Evolutionary conservation across 2,797 vertebrate genomes (phyloP).

Genomic region (Cuniculus paca): DNA sequence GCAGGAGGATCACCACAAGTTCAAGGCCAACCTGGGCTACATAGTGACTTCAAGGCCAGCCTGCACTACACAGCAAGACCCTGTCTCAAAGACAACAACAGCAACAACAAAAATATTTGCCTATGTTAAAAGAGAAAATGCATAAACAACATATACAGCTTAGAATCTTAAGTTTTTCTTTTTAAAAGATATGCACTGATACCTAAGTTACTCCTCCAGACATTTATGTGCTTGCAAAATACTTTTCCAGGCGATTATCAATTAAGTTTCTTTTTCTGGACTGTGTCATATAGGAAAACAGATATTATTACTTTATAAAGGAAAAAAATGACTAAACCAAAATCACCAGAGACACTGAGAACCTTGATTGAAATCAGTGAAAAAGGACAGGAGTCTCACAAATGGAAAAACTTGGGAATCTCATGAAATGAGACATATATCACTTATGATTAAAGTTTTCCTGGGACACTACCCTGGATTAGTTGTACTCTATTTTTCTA

Average conservation of each 20-base stretch:
- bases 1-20: neutral
- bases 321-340: neutral
- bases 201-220: slow-evolving; percentile 79
- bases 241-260: slow-evolving; percentile 69
- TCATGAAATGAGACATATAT: neutral
- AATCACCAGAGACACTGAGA: neutral
- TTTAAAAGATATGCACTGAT: slow-evolving; percentile 72
- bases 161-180: slow-evolving; percentile 75
- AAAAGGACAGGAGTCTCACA: neutral
- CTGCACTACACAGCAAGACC: neutral
- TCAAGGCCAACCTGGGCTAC: neutral
- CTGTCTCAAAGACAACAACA: neutral
- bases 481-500: neutral
- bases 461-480: neutral
- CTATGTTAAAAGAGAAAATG: slow-evolving; percentile 21
- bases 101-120: neutral
- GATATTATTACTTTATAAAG: slow-evolving; percentile 52
- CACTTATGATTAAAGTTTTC: neutral
- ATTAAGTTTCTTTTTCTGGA: slow-evolving; percentile 70
- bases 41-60: neutral
- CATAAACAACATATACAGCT: slow-evolving; percentile 77
- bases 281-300: slow-evolving; percentile 68
- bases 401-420: neutral
- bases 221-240: slow-evolving; percentile 78
- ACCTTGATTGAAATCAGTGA: neutral